Evolutionary conservation across 2,113 vertebrate species (phyloP), one percentile per base, ranked within the genome.

Genomic region (Gymnarchus niloticus): DNA sequence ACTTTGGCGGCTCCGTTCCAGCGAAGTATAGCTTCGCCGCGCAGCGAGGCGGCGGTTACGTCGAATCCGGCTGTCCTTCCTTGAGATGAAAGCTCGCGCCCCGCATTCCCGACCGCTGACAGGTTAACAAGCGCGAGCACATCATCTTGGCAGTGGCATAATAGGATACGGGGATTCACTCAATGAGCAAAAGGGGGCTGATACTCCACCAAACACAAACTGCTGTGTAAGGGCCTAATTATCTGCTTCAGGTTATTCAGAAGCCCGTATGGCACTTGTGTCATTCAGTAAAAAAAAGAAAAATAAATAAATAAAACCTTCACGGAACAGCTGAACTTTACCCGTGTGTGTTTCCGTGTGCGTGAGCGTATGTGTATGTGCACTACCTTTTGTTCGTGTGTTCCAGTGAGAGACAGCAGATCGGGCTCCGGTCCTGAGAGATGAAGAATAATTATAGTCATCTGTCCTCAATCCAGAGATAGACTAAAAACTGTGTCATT

Each of bases 391-490:
- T 41, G 84, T 80, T 85, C 89, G 84, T 41, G 76, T 83, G 84
- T 84, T 83, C 88, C 76, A 28, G 80, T 76, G 86, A 93, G 89
- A 90, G 90, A 93, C 91, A 91, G 91, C 89, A 87, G 92, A 92
- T 91, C 91, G 86, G 90, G 90, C 89, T 61, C 84, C 65, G 85
- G 91, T 90, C 94, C 93, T 88, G 25, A 87, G 93, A 94, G 94
- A 94, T 92, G 90, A 92, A 93, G 90, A 93, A 89, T 92, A 94
- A 94, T 95, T 94, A 94, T 93, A 94, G 93, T 91, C 89, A 88
- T 91, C 90, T 90, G 94, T 93, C 94, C 94, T 94, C 89, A 88
- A 94, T 94, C 92, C 94, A 94, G 92, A 94, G 94, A 95, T 94
- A 94, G 94, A 93, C 89, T 61, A 86, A 88, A 91, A 95, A 94